Evolutionary conservation across 1,140 invertebrate genomes (phyloP), one percentile per base, ranked within the genome.

Genomic region (Heliconius nattereri): DNA sequence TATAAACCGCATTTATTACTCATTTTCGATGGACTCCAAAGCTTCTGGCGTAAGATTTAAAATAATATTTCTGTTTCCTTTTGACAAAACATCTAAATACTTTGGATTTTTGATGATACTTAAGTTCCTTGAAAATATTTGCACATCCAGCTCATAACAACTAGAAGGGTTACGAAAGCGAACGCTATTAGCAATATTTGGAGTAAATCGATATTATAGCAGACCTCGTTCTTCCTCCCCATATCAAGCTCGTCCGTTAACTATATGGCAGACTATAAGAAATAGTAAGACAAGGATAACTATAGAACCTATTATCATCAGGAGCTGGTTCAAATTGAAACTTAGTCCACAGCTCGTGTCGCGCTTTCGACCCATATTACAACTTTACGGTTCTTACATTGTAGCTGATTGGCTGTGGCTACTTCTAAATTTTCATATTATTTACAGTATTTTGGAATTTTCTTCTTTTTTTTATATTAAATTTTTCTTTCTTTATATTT

Each of bases 61-160:
- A 11, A 26, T 11, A 16, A 66, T 13, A 66, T 16, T 66, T 26
- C 11, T 26, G 2, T 2, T 13, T 29, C 9, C 9, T 20, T 20
- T 26, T 26, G 23, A 11, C 49, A 26, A 26, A 66, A 66, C 11
- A n/a, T 29, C 8, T 3, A 26, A 66, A 3, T 26, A 29, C n/a
- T 23, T 23, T 0, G 13, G 1, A 2, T 60, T 26, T 26, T 66
- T 66, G 23, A n/a, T 26, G 29, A 16, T 26, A 66, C 8, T 76
- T 84, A 87, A 16, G 84, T 81, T 9, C 84, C 74, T 84, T 87
- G 83, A 49, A 90, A 90, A 71, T 90, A 89, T 81, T 91, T 92
- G 78, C 89, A 91, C 88, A 92, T 89, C 90, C 91, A 92, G 72
- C 85, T 90, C 81, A 91, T 85, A 7, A 89, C 85, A 35, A 91